Evolutionary conservation across 2,113 vertebrate species (phyloP), one percentile per base, ranked within the genome.

Genomic region (Sander vitreus): DNA sequence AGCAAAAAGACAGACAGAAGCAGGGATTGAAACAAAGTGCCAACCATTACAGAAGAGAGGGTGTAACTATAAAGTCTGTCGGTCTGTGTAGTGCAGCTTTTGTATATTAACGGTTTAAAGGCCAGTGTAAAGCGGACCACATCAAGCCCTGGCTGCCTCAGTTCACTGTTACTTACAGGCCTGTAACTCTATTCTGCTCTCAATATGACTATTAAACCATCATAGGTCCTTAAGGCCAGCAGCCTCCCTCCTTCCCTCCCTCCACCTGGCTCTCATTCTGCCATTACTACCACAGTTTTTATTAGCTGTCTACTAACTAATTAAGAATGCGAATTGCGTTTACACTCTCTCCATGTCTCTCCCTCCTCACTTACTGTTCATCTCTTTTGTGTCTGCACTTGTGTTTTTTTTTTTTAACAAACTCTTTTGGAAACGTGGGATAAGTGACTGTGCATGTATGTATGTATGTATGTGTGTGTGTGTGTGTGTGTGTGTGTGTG

Each of bases 241-340:
- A 85, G 78, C 81, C 86, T 36, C 90, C 75, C 79, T 62, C 78
- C 74, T 70, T 85, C 90, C 62, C 80, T 78, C 88, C 81, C 87
- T 81, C 88, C 88, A 91, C 91, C 92, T 92, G 91, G 91, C 90
- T 91, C 89, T 92, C 88, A 92, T 93, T 94, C 90, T 85, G 80
- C 75, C 85, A 92, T 82, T 87, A 90, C 82, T 70, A 84, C 86
- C 74, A 69, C 83, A 77, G 67, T 74, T 91, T 89, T 94, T 95
- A 95, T 92, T 93, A 95, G 88, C 92, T 89, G 93, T 94, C 94
- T 94, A 88, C 89, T 60, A 84, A 95, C 91, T 93, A 95, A 95
- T 95, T 96, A 94, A 94, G 91, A 91, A 89, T 68, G 88, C 84
- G 88, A 88, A 91, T 90, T 89, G 74, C 85, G 83, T 92, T 92